These are phyloP conservation scores for Eupithecia inturbata DNA, from an alignment of 2,888 invertebrate species.

Conservation along the genomic window DNA sequence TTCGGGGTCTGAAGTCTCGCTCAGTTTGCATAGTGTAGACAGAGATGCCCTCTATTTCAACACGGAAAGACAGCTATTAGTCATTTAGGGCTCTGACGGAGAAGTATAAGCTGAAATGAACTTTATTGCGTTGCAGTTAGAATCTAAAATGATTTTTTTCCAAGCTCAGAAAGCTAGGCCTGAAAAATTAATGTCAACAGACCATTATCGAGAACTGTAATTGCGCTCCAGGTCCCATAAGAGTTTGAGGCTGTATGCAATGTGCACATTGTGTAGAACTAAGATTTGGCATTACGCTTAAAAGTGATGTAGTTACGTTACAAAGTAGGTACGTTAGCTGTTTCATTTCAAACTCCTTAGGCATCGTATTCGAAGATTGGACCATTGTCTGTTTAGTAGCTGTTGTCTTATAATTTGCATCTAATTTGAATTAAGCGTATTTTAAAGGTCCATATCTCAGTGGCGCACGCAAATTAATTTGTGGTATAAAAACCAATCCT, in stretches of 20 bases:
- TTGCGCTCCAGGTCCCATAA: neutral
- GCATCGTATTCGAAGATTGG: constrained; percentile 28
- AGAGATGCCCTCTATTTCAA: too few species aligned
- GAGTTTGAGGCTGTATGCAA: constrained; percentile 29
- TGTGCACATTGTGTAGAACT: constrained; percentile 39
- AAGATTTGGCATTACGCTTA: constrained; percentile 58
- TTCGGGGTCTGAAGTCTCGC: too few species aligned
- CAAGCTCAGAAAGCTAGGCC: too few species aligned
- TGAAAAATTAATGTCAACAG: too few species aligned
- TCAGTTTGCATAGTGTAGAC: too few species aligned
- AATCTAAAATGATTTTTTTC: too few species aligned
- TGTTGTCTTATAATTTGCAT: constrained; percentile 57
- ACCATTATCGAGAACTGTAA: neutral
- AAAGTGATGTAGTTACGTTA: constrained; percentile 60
- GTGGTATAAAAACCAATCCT: neutral
- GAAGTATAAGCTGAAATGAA: too few species aligned
- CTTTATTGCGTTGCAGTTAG: too few species aligned
- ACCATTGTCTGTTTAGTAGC: constrained; percentile 38
- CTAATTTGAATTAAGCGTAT: constrained; percentile 32
- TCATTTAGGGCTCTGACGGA: too few species aligned
- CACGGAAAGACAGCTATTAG: too few species aligned
- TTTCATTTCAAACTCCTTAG: constrained; percentile 41
- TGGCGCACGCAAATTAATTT: neutral
- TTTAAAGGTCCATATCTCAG: neutral
- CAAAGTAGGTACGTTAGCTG: constrained; percentile 46